Conservation (phyloP, 2,113 vertebrate genomes). For the Python bivittatus region DNA sequence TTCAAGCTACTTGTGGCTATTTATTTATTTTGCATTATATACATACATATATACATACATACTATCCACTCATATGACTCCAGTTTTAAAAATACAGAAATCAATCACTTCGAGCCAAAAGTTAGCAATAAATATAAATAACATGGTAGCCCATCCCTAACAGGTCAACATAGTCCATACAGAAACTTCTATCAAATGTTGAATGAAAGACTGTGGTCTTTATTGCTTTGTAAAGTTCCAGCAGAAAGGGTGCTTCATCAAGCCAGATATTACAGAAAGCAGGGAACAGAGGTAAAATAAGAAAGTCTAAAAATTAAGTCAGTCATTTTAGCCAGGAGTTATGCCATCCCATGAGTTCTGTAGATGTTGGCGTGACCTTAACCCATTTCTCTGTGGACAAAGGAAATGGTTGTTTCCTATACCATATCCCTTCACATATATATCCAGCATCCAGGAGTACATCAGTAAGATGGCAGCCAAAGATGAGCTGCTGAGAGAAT, state of each 20-base stretch:
- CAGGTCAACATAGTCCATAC: background rate
- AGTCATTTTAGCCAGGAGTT: background rate
- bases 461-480: too few relatives aligned
- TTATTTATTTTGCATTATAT: too few relatives aligned
- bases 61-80: too few relatives aligned
- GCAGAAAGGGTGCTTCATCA: background rate
- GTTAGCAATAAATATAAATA: too few relatives aligned
- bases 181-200: background rate
- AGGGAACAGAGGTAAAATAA: background rate
- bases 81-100: too few relatives aligned
- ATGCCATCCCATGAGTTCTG: background rate
- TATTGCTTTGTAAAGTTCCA: background rate
- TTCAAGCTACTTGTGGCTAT: background rate
- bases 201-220: background rate
- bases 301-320: background rate
- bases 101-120: too few relatives aligned
- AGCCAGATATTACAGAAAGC: background rate
- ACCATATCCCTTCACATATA: too few relatives aligned
- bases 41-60: too few relatives aligned
- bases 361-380: background rate
- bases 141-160: background rate
- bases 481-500: too few relatives aligned
- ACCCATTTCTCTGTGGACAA: background rate
- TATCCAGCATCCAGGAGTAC: too few relatives aligned
- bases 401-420: background rate